Conservation (phyloP, 2,113 vertebrate species). For the Ophthalmolycus amberensis region DNA sequence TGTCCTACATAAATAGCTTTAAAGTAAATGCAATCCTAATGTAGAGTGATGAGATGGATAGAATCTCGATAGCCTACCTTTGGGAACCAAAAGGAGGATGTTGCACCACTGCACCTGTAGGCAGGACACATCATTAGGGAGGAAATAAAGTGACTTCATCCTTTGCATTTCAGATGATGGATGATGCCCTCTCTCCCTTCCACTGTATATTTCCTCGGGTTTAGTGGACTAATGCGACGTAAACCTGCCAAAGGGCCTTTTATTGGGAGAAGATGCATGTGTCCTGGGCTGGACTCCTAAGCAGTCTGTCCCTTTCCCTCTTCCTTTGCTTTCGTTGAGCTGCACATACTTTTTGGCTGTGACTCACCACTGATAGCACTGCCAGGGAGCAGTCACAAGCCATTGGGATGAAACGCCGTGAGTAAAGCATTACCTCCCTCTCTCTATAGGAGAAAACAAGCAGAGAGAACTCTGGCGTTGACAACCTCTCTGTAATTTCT, state of each 20-base stretch:
- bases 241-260: slow-evolving; percentile 75
- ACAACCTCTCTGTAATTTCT: slow-evolving; percentile 71
- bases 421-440: slow-evolving; percentile 68
- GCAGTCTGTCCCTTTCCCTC: slow-evolving; percentile 51
- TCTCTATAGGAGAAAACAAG: slow-evolving; percentile 64
- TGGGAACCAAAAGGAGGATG: not conserved
- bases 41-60: not conserved
- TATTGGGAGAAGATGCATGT: slow-evolving; percentile 71
- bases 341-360: slow-evolving; percentile 60
- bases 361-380: slow-evolving; percentile 62
- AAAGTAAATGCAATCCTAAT: not conserved
- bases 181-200: slow-evolving; percentile 42
- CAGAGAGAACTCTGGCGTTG: slow-evolving; percentile 68
- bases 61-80: slow-evolving; percentile 6
- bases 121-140: slow-evolving; percentile 33
- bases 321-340: slow-evolving; percentile 51
- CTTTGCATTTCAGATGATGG: slow-evolving; percentile 48
- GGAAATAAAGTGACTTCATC: slow-evolving; percentile 54
- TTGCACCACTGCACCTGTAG: slow-evolving; percentile 51
- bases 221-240: slow-evolving; percentile 66
- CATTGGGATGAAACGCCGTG: slow-evolving; percentile 64
- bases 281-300: slow-evolving; percentile 51
- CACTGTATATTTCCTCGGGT: slow-evolving; percentile 57
- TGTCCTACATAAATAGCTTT: not conserved
- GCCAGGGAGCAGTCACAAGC: slow-evolving; percentile 73